These are phyloP conservation scores for Priocnemis perturbator DNA, from an alignment of 2,888 invertebrate species.

Conservation along the genomic window DNA sequence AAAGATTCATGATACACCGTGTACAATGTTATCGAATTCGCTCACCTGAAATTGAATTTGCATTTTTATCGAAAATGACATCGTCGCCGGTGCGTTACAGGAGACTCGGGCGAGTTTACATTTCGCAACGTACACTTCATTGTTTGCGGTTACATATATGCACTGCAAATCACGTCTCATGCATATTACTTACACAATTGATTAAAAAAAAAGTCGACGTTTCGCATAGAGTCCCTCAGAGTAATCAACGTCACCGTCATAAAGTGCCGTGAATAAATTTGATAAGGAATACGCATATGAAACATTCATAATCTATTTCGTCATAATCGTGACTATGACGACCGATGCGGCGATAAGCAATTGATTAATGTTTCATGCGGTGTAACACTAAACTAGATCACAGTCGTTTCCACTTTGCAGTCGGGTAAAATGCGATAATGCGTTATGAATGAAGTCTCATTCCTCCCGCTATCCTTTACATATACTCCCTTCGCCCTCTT, in stretches of 20 bases:
- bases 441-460: conserved; percentile 26
- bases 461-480: background rate
- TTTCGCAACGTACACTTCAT: conserved; percentile 37
- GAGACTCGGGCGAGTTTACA: background rate
- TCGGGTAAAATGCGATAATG: conserved; percentile 37
- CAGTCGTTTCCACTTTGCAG: conserved; percentile 42
- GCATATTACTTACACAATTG: conserved; percentile 39
- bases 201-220: conserved; percentile 20
- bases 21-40: too few relatives aligned
- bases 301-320: conserved; percentile 31
- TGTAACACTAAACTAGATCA: conserved; percentile 41
- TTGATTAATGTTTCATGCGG: conserved; percentile 30
- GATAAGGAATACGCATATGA: conserved; percentile 36
- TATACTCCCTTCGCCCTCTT: too few relatives aligned
- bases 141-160: conserved; percentile 35
- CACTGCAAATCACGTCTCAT: conserved; percentile 24
- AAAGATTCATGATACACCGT: too few relatives aligned
- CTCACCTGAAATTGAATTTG: too few relatives aligned
- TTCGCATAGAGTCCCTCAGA: conserved; percentile 28
- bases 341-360: conserved; percentile 31
- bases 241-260: conserved; percentile 11
- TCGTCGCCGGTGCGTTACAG: background rate
- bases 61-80: too few relatives aligned
- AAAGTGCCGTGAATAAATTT: conserved; percentile 15
- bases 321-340: conserved; percentile 22